Evolutionary conservation across 1,140 invertebrate species (phyloP).

Genomic region (Rhynchophorus ferrugineus): DNA sequence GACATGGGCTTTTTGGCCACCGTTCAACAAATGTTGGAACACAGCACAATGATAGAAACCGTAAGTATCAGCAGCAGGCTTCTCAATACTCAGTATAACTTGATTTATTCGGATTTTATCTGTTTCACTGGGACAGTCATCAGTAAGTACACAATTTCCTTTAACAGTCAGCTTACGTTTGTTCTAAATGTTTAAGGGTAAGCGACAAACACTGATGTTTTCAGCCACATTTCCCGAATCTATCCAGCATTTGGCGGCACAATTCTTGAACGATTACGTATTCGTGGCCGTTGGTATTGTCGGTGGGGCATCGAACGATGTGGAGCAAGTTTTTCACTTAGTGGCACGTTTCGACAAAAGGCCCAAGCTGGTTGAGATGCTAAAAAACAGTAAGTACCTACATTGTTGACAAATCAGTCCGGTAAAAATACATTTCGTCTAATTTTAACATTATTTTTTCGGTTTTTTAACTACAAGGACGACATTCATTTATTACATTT

Average conservation of each 20-base stretch:
- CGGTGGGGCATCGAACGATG: conserved; percentile 84
- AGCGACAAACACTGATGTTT: conserved; percentile 84
- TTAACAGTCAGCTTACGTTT: not conserved
- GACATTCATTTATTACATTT: too few species aligned
- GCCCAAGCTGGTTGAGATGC: conserved; percentile 59
- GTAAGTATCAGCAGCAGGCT: too few species aligned
- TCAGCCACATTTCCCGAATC: conserved; percentile 84
- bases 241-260: conserved; percentile 68
- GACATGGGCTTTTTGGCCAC: conserved; percentile 82
- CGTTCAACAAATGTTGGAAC: conserved; percentile 67
- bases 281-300: conserved; percentile 82
- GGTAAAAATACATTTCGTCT: too few species aligned
- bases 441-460: too few species aligned
- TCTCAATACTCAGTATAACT: too few species aligned
- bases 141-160: not conserved
- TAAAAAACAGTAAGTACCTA: conserved; percentile 48
- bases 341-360: conserved; percentile 70
- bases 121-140: not conserved
- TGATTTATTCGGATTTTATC: not conserved
- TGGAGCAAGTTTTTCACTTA: conserved; percentile 74
- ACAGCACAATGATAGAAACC: conserved; percentile 63
- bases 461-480: too few species aligned
- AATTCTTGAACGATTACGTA: conserved; percentile 72
- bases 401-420: too few species aligned
- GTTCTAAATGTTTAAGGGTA: conserved; percentile 40